These are phyloP conservation scores for Urophycis tenuis DNA, from an alignment of 2,797 vertebrate genomes.

Conservation along the genomic window DNA sequence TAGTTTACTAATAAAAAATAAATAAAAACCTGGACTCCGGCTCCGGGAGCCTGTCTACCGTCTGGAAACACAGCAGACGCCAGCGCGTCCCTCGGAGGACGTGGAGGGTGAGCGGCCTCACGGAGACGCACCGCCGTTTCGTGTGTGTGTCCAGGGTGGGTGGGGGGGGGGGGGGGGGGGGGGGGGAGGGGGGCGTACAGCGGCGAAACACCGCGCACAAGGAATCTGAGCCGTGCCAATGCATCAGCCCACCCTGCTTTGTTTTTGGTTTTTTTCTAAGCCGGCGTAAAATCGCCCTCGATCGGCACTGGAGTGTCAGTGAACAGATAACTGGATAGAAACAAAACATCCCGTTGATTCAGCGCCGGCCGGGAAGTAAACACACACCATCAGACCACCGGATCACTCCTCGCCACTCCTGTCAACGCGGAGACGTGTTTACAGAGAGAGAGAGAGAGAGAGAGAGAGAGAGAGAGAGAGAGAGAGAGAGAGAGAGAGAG, in stretches of 20 bases:
- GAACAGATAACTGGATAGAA: not conserved
- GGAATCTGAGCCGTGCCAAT: not conserved
- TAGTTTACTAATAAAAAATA: conserved; percentile 68
- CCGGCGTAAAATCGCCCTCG: not conserved
- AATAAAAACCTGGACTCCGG: too few relatives aligned
- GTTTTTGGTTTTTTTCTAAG: not conserved
- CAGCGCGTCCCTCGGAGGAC: too few relatives aligned
- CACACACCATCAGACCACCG: not conserved
- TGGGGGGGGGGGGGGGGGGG: too few relatives aligned
- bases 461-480: too few relatives aligned
- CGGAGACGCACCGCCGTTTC: not conserved
- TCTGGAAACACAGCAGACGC: too few relatives aligned
- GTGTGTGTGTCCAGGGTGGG: too few relatives aligned
- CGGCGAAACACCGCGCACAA: not conserved
- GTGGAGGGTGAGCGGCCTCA: not conserved
- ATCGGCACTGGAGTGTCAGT: not conserved
- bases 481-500: too few relatives aligned
- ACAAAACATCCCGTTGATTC: not conserved
- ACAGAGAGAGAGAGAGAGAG: too few relatives aligned
- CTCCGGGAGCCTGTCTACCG: too few relatives aligned
- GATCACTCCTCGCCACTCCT: not conserved
- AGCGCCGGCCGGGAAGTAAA: not conserved
- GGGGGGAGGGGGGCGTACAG: not conserved
- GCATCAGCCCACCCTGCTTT: not conserved
- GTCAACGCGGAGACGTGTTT: not conserved